Conservation (phyloP, 2,113 vertebrate genomes). For the Myotis yumanensis region DNA sequence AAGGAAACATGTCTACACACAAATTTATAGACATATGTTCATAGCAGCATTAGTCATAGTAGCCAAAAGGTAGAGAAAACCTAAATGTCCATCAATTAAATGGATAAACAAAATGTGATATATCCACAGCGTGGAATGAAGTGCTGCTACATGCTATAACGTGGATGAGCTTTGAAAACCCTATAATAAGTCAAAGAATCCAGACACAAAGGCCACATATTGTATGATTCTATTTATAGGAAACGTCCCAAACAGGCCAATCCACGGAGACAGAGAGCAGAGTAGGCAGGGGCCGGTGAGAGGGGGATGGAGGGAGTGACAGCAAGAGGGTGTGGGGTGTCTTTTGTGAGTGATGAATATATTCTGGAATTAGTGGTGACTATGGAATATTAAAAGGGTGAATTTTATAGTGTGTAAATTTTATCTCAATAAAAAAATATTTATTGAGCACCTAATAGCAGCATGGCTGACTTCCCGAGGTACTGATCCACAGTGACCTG, state of each 20-base stretch:
- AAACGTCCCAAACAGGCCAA: background rate
- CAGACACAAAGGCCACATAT: background rate
- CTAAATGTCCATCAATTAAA: background rate
- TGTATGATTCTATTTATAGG: background rate
- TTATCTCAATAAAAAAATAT: conserved; percentile 17
- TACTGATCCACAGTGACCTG: background rate
- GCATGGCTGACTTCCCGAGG: background rate
- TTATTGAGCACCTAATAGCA: background rate
- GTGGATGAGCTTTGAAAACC: background rate
- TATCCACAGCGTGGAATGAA: background rate
- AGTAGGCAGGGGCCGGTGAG: background rate
- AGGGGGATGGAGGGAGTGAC: background rate
- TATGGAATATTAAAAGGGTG: background rate
- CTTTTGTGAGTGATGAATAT: background rate
- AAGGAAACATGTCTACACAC: background rate
- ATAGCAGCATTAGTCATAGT: background rate
- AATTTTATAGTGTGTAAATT: conserved; percentile 2
- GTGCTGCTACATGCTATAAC: background rate
- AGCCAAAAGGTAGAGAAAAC: background rate
- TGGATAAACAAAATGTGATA: background rate
- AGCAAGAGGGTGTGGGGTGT: background rate
- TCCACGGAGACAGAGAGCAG: background rate
- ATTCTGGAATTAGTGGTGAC: background rate
- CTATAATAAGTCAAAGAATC: background rate
- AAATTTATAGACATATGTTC: background rate